Evolutionary conservation across 1,140 invertebrate genomes (phyloP).

Genomic region (Solenopsis invicta): DNA sequence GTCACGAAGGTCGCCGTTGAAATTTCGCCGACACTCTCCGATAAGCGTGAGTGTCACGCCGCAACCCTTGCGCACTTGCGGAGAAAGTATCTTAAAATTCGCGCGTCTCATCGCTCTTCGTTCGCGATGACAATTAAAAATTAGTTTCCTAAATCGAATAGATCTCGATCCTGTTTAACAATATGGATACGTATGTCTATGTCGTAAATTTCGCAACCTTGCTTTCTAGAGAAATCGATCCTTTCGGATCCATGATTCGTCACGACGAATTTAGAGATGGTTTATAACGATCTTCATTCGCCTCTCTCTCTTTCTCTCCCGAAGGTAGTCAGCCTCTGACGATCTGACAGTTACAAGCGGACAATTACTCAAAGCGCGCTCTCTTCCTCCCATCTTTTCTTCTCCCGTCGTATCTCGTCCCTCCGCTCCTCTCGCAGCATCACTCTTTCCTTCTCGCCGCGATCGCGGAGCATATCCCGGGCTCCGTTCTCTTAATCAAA

Average conservation of each 20-base stretch:
- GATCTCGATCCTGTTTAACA: background rate
- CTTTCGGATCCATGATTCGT: background rate
- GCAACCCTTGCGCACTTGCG: constrained; percentile 35
- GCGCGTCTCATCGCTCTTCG: background rate
- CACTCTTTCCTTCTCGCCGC: constrained; percentile 20
- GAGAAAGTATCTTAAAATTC: background rate
- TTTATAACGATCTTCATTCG: constrained; percentile 76
- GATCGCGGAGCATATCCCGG: constrained; percentile 53
- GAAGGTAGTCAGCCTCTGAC: constrained; percentile 77
- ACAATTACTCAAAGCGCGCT: constrained; percentile 84
- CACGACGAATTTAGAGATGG: background rate
- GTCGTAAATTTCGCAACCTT: background rate
- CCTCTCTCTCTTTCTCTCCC: background rate
- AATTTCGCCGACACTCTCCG: constrained; percentile 9
- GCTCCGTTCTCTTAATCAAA: constrained; percentile 84
- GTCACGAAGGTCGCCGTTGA: constrained; percentile 41
- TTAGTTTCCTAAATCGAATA: background rate
- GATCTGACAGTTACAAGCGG: constrained; percentile 79
- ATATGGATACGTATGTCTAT: too few relatives aligned
- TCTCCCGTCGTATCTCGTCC: constrained; percentile 44
- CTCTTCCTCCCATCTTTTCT: constrained; percentile 72
- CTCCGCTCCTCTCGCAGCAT: constrained; percentile 42
- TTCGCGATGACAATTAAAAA: background rate
- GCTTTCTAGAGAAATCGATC: background rate
- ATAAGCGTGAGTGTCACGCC: background rate